Evolutionary conservation across 2,888 invertebrate species (phyloP), one percentile per base, ranked within the genome.

Genomic region (Xestoiulus laeticollis): DNA sequence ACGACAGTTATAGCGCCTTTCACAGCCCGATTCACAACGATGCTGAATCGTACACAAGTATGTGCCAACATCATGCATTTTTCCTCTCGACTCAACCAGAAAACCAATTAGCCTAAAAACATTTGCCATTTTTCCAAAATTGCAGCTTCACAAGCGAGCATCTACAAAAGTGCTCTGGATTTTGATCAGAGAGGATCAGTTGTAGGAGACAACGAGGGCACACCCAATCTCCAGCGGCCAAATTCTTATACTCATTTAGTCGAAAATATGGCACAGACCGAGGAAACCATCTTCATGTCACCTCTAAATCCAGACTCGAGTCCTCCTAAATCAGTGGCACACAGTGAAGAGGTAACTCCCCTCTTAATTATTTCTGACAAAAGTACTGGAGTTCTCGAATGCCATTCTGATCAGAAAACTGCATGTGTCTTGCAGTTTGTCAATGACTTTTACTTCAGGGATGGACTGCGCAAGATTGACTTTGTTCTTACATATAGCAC

Each of bases 391-490:
- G 22, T 33, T 19, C 0, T 12, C 22, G n/a, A 38, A 26, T 33
- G 43, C 19, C 19, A 19, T 38, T 19, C 85, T 44, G 48, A 85
- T 5, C 48, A 38, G 10, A 38, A 14, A 85, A 26, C 48, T 85
- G 43, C 22, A 38, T 19, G 22, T 22, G 43, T 44, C 30, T 85
- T 87, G 48, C 88, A 89, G 89, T 33, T 59, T 48, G 10, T 16
- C 16, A 16, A 85, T 10, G 89, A 88, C 53, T 59, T 88, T 53
- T 88, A 89, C 43, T 89, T 89, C 38, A 87, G 85, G 2, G 88
- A 89, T 85, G 89, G 89, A n/a, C 12, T 86, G 8, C 85, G 88
- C 26, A 44, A 84, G 38, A 89, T 89, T 68, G 89, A 89, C 83
- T 89, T 87, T 44, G 78, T 89, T 3, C 85, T 89, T 14, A 88